Base-by-base conservation (phyloP, 1,140 invertebrate genomes). In the Telenomus remus region DNA sequence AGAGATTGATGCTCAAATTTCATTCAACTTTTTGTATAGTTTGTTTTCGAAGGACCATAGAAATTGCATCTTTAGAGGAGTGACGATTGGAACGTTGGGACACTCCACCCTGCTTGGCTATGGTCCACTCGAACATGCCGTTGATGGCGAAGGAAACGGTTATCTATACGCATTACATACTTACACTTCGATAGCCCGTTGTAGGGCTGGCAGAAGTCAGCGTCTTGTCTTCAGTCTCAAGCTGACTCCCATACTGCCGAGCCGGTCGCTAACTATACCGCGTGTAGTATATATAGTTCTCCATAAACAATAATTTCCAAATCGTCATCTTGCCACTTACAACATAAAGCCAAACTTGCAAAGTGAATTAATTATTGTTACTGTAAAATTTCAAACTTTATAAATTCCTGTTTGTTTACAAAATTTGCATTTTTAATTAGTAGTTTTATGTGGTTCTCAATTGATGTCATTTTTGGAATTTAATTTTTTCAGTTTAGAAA, bases 151-250 rank as follows among this genome's bases (percentile, higher is more conserved):
- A 75, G 75, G 64, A 78, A 79, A 81, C 78, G 71, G 76, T 82
- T 82, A 81, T 81, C 59, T 71, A 80, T 72, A 79, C 74, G 80
- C 74, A 74, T 70, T 74, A 75, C 71, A 80, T 69, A 49, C 66
- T 69, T 75, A 76, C 74, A 71, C 66, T 74, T 73, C 61, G 79
- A 74, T 82, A 76, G 79, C 73, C 73, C 76, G 79, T 47, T 73
- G 80, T 80, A 83, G 82, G 82, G 82, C 82, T 66, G 72, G 73
- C 75, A 82, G 81, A 83, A 81, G 74, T 80, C 81, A 81, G 75
- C 69, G 68, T 78, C 81, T 81, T 64, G 76, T 79, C 76, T 78
- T 84, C 82, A 84, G 81, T 84, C 81, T 81, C 80, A 54, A 71
- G 75, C 65, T 64, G 76, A 70, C 76, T 74, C 65, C 64, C 76